Percentiles rank a stretch among this genome's conserved stretches.
These are phyloP conservation scores for Euplexia lucipara DNA, from an alignment of 2,888 invertebrate genomes.

Conservation along the genomic window DNA sequence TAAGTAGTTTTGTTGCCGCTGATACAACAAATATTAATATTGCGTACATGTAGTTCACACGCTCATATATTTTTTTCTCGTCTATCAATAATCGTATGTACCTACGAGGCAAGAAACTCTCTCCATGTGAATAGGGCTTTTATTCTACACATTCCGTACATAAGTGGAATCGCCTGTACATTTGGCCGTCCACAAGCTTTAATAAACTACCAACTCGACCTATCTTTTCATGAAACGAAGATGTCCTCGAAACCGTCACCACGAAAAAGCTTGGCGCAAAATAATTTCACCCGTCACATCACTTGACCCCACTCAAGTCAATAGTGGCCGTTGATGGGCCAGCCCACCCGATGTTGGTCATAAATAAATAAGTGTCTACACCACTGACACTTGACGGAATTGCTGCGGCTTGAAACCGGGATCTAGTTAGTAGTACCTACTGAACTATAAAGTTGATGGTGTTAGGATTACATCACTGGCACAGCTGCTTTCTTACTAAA, in stretches of 20 bases:
- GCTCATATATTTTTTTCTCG: too few species aligned
- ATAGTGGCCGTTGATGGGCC: constrained; percentile 69
- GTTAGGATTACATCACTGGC: background rate
- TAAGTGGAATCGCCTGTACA: background rate
- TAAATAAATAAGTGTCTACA: constrained; percentile 77
- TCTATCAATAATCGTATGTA: too few species aligned
- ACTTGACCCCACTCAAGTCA: constrained; percentile 76
- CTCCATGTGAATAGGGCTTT: too few species aligned
- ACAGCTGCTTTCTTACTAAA: constrained; percentile 2
- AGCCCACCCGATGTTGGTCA: constrained; percentile 67
- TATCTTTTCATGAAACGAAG: constrained; percentile 30
- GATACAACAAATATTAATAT: too few species aligned
- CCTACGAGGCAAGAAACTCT: too few species aligned
- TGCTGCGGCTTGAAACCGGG: constrained; percentile 31
- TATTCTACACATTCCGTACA: background rate
- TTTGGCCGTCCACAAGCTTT: constrained; percentile 4
- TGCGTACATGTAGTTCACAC: too few species aligned
- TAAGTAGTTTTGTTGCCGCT: too few species aligned
- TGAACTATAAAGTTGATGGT: constrained; percentile 18
- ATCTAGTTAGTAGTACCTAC: constrained; percentile 12
- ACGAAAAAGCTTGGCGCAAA: constrained; percentile 68
- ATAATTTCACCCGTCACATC: constrained; percentile 69
- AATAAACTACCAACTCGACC: constrained; percentile 20
- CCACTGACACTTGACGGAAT: constrained; percentile 65
- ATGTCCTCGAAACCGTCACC: constrained; percentile 34